Evolutionary conservation across 2,888 invertebrate genomes (phyloP).

Genomic region (Mechanitis messenoides): DNA sequence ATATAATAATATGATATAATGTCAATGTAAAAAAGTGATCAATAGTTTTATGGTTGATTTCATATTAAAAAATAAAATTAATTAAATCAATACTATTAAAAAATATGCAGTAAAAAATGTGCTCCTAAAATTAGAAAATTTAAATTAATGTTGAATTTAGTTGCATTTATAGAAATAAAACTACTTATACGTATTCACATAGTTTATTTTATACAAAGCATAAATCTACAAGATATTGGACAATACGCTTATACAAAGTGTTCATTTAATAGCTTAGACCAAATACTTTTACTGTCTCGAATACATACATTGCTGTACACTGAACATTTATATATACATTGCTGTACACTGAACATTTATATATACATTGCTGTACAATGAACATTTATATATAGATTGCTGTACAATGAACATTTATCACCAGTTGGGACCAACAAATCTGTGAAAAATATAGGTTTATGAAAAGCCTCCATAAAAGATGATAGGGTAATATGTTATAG

Average conservation of each 20-base stretch:
- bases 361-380: background rate
- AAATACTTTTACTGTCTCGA: background rate
- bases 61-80: too few relatives aligned
- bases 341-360: constrained; percentile 2
- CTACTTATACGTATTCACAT: background rate
- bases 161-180: too few relatives aligned
- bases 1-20: too few relatives aligned
- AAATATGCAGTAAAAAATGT: too few relatives aligned
- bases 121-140: too few relatives aligned
- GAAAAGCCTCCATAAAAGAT: constrained; percentile 9
- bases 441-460: constrained; percentile 4
- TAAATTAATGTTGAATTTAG: too few relatives aligned
- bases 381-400: background rate
- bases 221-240: too few relatives aligned
- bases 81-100: too few relatives aligned
- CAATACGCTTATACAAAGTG: too few relatives aligned
- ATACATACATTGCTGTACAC: background rate
- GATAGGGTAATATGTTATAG: constrained; percentile 12
- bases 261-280: background rate
- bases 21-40: too few relatives aligned
- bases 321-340: background rate
- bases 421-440: constrained; percentile 3
- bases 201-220: too few relatives aligned
- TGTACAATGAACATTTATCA: constrained; percentile 5
- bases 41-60: too few relatives aligned